These are phyloP conservation scores for Drosophila falleni DNA, from an alignment of 2,888 invertebrate species.

Conservation along the genomic window DNA sequence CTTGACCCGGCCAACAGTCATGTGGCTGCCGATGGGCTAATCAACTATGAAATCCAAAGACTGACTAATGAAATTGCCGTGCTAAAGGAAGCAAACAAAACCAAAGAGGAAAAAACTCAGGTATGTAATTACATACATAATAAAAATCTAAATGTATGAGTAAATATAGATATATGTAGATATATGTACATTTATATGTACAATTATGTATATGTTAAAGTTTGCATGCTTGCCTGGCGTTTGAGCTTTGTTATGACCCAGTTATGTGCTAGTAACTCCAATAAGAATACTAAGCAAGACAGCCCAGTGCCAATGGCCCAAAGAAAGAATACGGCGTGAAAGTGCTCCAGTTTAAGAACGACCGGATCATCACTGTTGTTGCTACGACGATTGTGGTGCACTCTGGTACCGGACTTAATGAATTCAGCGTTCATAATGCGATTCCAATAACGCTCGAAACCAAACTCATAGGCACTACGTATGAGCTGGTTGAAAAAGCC, in stretches of 20 bases:
- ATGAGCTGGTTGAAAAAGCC: conserved; percentile 86
- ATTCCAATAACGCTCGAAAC: conserved; percentile 86
- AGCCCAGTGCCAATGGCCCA: conserved; percentile 73
- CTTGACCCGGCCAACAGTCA: conserved; percentile 44
- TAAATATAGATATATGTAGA: conserved; percentile 7
- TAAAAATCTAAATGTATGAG: background rate
- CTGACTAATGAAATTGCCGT: conserved; percentile 87
- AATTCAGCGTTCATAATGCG: conserved; percentile 75
- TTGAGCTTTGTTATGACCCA: conserved; percentile 53
- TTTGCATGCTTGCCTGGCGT: conserved; percentile 45
- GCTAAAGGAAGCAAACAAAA: conserved; percentile 88
- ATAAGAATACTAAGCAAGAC: conserved; percentile 63
- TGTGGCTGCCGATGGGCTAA: conserved; percentile 73
- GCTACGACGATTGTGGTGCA: conserved; percentile 44
- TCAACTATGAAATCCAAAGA: conserved; percentile 84
- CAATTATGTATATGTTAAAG: conserved; percentile 11
- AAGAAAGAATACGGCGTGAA: conserved; percentile 82
- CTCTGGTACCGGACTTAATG: conserved; percentile 69
- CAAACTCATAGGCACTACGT: conserved; percentile 86
- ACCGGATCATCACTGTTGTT: conserved; percentile 69
- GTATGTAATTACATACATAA: conserved; percentile 81
- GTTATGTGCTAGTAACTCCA: conserved; percentile 64
- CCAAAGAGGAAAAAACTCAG: conserved; percentile 89
- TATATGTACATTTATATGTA: background rate
- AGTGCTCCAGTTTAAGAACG: conserved; percentile 80